phyloP scores from a whole-genome alignment of 2,888 invertebrate species.

The Incurvaria masculella region DNA sequence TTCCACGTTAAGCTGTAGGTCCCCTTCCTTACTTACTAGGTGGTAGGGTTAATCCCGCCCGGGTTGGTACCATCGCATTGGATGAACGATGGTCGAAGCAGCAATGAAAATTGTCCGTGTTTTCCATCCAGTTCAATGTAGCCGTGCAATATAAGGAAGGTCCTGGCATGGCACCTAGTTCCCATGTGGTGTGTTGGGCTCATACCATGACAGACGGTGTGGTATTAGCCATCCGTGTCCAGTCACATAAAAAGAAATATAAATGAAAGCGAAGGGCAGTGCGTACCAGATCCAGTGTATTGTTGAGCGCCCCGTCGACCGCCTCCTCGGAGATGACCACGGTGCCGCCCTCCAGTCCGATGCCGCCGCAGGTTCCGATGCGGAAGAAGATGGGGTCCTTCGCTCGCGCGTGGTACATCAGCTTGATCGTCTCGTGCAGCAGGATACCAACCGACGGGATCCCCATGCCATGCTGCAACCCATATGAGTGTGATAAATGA shows the following conservation, averaged over 20 bases:
- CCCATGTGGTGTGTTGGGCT: too few species aligned
- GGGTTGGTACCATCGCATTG: too few species aligned
- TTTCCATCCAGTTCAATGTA: too few species aligned
- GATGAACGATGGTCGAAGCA: too few species aligned
- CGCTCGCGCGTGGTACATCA: slow-evolving; percentile 90
- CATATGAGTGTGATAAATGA: neutral
- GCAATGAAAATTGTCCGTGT: too few species aligned
- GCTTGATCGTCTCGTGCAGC: slow-evolving; percentile 93
- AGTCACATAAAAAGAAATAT: neutral
- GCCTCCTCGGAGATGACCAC: slow-evolving; percentile 92
- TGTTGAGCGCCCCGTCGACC: slow-evolving; percentile 81
- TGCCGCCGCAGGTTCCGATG: slow-evolving; percentile 91
- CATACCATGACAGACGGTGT: too few species aligned
- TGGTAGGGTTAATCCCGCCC: too few species aligned
- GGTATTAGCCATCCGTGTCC: too few species aligned
- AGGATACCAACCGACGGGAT: slow-evolving; percentile 94
- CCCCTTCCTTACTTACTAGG: too few species aligned
- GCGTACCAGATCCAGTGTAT: slow-evolving; percentile 82
- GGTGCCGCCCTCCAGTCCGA: slow-evolving; percentile 90
- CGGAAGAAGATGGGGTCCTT: slow-evolving; percentile 90
- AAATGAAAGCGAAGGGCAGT: neutral
- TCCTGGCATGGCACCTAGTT: too few species aligned
- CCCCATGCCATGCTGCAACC: slow-evolving; percentile 95
- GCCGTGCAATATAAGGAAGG: too few species aligned
- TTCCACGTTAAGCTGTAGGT: too few species aligned